Base-by-base conservation (phyloP, 1,140 invertebrate species). In the Aphidius gifuensis region DNA sequence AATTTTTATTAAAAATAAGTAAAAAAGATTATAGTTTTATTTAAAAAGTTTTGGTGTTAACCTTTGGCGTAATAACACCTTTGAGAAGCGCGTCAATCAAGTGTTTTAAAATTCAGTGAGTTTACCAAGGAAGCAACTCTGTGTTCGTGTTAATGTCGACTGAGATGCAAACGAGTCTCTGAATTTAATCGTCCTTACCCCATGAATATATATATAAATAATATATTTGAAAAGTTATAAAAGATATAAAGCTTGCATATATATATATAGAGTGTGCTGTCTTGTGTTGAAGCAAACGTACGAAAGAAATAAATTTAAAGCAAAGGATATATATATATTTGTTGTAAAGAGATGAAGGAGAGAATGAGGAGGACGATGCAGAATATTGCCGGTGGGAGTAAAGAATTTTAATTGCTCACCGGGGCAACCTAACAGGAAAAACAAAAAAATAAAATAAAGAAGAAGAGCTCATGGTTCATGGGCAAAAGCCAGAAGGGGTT, bases 381-480 rank as follows among this genome's bases (percentile, higher is more conserved):
- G 39, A 45, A 60, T 49, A 68, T 62, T 55, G 49, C 68, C 71
- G 73, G 74, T 71, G 72, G 75, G 71, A 70, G 69, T 69, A 74
- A 80, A 76, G 78, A 80, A 80, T 80, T 80, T 80, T 80, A 80
- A 80, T 80, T 80, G 77, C 77, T 73, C 69, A 38, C 40, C 55
- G 44, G 59, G 61, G 49, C 50, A 46, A 58, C 48, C 54, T 38
- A 55, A 21, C 56, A 11, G 47, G 40, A 51, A 58, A 49, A 50
- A 58, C 32, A 45, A 46, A n/a, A 39, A 62, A 66, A 61, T 58
- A 43, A 42, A 64, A 67, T 60, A 60, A 56, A 65, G 62, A 60
- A 66, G 65, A 64, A 65, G 63, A 61, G 67, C 71, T 73, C 72
- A 74, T 69, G 62, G 66, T 66, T 71, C 68, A 68, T 68, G 64